Evolutionary conservation across 2,113 vertebrate species (phyloP).

Genomic region (Cryptotis parvus): DNA sequence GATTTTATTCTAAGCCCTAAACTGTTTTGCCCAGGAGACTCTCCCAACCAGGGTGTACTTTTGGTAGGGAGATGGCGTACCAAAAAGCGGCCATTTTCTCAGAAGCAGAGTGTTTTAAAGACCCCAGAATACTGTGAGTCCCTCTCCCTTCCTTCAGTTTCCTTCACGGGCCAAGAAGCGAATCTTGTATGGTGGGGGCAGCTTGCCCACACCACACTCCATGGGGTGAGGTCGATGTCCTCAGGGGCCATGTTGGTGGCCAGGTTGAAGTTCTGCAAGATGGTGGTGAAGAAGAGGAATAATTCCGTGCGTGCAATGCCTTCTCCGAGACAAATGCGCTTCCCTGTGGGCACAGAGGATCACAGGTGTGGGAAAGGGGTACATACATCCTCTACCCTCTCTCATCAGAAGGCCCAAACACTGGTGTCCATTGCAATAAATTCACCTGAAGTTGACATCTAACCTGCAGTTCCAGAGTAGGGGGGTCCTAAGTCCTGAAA

Average conservation of each 20-base stretch:
- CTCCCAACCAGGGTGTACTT: too few species aligned
- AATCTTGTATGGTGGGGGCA: conserved; percentile 65
- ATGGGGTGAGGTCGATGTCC: conserved; percentile 74
- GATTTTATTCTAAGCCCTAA: too few species aligned
- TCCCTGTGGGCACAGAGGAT: conserved; percentile 71
- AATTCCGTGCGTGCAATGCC: conserved; percentile 72
- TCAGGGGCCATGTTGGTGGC: conserved; percentile 3
- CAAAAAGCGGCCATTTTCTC: not conserved
- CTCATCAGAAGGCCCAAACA: not conserved
- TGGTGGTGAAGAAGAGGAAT: conserved; percentile 84
- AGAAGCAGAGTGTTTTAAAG: not conserved
- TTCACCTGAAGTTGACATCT: not conserved
- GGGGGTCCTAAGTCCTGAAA: not conserved
- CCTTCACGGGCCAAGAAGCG: conserved; percentile 60
- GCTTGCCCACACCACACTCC: conserved; percentile 63
- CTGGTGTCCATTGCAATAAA: not conserved
- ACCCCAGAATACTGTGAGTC: not conserved
- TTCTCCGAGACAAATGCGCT: conserved; percentile 79
- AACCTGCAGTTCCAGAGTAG: not conserved
- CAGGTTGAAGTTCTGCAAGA: conserved; percentile 81
- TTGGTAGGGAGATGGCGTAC: not conserved
- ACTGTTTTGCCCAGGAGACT: too few species aligned
- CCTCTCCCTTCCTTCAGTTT: not conserved
- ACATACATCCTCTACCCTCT: rapidly evolving
- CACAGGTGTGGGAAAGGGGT: not conserved